Evolutionary conservation across 2,797 vertebrate genomes (phyloP), one percentile per base, ranked within the genome.

Genomic region (Sparus aurata): DNA sequence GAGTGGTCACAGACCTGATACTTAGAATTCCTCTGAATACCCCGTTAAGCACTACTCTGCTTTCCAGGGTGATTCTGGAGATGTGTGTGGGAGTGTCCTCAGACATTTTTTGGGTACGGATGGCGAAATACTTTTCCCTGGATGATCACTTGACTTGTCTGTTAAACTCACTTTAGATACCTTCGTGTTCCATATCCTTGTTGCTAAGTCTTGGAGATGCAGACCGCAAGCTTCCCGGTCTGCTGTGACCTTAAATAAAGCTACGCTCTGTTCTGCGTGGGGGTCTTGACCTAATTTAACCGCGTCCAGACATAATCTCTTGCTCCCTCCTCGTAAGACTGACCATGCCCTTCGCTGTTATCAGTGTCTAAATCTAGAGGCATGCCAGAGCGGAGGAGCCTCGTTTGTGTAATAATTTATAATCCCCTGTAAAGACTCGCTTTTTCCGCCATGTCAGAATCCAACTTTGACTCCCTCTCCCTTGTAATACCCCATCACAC

Each of bases 331-430:
- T 54, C 77, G 65, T 45, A 53, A 75, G 66, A 76, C 59, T 27
- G 74, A 75, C 70, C 30, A 3, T 5, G 69, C 70, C 34, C 69
- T 10, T 38, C 46, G 16, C 46, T 17, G 77, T 85, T 80, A 82
- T 87, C 84, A 25, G n/a, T 2, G 72, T 85, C 79, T 75, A 73
- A 77, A 89, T 89, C 79, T 77, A 78, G 73, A n/a, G 20, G 66
- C 69, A 46, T 64, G 82, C 55, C 12, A 12, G 17, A 77, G 77
- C 64, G 6, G 25, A 50, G 9, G 25, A 50, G 53, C 69, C 73
- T 80, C 77, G 80, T 92, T 80, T 82, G 68, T 76, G 74, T 77
- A 89, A 92, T 90, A 85, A 90, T 86, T 88, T 69, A 87, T 86
- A 92, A 92, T 90, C 87, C 84, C 68, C 66, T 73, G 80, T 76